Evolutionary conservation across 2,797 vertebrate genomes (phyloP).

Genomic region (Hybognathus amarus): DNA sequence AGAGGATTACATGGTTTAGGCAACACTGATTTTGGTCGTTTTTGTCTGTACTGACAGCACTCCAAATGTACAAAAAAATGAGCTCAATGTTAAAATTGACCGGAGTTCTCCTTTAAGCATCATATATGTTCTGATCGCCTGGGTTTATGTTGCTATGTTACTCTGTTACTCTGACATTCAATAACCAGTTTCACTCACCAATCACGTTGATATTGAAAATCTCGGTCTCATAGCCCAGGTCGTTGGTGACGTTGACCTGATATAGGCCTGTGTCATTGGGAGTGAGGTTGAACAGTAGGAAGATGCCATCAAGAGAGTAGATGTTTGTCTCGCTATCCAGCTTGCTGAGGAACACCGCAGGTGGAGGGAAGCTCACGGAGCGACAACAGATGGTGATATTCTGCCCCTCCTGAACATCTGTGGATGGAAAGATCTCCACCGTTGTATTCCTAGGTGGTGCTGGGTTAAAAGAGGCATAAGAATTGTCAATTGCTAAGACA

Average conservation of each 20-base stretch:
- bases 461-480: slow-evolving; percentile 59
- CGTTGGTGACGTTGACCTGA: slow-evolving; percentile 73
- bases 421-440: slow-evolving; percentile 70
- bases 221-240: slow-evolving; percentile 70
- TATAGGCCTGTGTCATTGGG: slow-evolving; percentile 71
- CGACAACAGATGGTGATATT: slow-evolving; percentile 75
- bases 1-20: too few relatives aligned
- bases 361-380: slow-evolving; percentile 70
- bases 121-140: not conserved
- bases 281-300: slow-evolving; percentile 73
- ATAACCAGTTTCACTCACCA: slow-evolving; percentile 64
- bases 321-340: slow-evolving; percentile 67
- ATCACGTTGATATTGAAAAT: slow-evolving; percentile 73
- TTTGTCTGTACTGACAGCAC: too few relatives aligned
- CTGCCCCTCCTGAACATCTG: slow-evolving; percentile 75
- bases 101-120: too few relatives aligned
- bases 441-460: slow-evolving; percentile 75
- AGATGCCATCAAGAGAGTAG: slow-evolving; percentile 69
- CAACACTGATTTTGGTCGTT: too few relatives aligned
- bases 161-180: not conserved
- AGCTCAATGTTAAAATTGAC: too few relatives aligned
- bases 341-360: slow-evolving; percentile 75
- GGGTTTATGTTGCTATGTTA: not conserved
- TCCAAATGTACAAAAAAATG: too few relatives aligned
- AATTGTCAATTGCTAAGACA: slow-evolving; percentile 1